Percentiles rank a stretch among this genome's conserved stretches.
These are phyloP conservation scores for Halcyon senegalensis DNA, from an alignment of 2,113 vertebrate genomes.

Conservation along the genomic window DNA sequence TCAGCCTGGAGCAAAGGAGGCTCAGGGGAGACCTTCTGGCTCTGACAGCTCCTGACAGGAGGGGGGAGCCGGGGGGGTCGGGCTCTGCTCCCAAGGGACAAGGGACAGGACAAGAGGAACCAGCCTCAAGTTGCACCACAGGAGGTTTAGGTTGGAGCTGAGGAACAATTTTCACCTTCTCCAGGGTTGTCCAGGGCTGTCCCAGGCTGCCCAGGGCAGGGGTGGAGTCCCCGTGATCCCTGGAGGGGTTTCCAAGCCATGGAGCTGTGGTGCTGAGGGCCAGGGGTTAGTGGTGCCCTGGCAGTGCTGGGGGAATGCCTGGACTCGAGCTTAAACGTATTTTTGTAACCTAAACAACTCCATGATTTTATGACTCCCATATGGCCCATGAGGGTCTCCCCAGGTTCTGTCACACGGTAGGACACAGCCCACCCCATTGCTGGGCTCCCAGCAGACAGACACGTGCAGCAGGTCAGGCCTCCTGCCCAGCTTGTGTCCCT, in stretches of 20 bases:
- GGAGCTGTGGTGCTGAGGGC: not conserved
- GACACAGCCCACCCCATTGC: not conserved
- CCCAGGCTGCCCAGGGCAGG: no score
- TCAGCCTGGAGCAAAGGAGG: no score
- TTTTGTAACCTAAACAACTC: not conserved
- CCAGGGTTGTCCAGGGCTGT: no score
- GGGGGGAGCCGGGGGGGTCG: no score
- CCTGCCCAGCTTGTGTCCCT: not conserved
- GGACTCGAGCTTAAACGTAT: not conserved
- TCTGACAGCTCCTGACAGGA: no score
- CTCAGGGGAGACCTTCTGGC: no score
- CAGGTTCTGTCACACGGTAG: rapidly evolving
- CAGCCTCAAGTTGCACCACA: no score
- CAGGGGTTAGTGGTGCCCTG: not conserved
- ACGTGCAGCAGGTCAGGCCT: rapidly evolving
- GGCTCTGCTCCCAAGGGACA: no score
- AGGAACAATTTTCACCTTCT: no score
- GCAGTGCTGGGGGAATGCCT: not conserved
- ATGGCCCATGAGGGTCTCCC: not conserved
- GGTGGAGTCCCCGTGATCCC: no score
- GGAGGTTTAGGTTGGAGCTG: no score
- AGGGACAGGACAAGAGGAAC: no score
- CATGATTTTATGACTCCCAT: not conserved
- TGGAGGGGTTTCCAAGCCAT: not conserved
- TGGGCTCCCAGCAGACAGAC: not conserved